phyloP scores from a whole-genome alignment of 2,797 vertebrate genomes.

The Lepilemur septentrionalis region DNA sequence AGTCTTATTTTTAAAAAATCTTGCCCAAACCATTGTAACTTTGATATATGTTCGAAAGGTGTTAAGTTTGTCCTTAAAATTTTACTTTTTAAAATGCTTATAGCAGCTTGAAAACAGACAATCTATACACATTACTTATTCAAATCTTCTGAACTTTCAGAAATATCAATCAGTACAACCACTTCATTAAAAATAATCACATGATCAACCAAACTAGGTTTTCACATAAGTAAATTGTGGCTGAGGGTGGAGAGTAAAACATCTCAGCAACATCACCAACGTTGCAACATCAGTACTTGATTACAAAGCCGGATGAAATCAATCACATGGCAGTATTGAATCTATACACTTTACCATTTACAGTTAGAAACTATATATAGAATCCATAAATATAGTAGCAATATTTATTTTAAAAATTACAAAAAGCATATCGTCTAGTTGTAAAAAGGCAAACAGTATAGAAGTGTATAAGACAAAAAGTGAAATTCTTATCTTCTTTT shows the following conservation, averaged over 20 bases:
- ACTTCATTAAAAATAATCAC: neutral
- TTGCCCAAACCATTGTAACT: neutral
- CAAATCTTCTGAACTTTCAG: neutral
- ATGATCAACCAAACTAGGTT: neutral
- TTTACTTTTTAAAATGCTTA: neutral
- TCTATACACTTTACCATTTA: neutral
- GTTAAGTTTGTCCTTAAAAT: neutral
- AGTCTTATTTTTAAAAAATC: neutral
- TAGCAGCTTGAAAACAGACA: neutral
- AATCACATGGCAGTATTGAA: neutral
- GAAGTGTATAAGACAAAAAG: neutral
- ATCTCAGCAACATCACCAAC: neutral
- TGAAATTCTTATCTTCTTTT: neutral
- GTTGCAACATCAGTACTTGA: neutral
- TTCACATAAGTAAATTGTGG: neutral
- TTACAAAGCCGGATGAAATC: neutral
- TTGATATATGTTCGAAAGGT: neutral
- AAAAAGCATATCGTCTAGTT: neutral
- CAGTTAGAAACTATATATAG: neutral
- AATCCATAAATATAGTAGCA: too few relatives aligned
- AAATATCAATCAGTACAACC: neutral
- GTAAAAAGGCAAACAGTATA: neutral
- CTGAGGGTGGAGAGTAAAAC: neutral
- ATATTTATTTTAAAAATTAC: neutral
- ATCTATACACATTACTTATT: neutral